These are phyloP conservation scores for Chelon labrosus DNA, from an alignment of 2,797 vertebrate genomes.

Conservation along the genomic window DNA sequence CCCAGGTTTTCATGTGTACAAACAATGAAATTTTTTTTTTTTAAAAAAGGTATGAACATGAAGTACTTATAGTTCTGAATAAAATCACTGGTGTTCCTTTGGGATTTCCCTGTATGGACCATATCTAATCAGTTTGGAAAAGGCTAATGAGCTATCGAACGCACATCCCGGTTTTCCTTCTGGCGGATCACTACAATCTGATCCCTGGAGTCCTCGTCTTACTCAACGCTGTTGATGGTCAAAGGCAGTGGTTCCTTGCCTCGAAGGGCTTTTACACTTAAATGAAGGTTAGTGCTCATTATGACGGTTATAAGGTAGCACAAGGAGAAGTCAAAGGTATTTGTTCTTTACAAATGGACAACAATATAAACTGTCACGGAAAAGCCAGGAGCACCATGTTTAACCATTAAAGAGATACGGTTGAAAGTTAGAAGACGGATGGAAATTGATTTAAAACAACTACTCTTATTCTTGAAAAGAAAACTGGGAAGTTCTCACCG, in stretches of 20 bases:
- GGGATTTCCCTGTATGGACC: constrained; percentile 48
- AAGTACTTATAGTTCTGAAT: constrained; percentile 20
- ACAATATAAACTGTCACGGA: constrained; percentile 15
- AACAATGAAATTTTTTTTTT: too few relatives aligned
- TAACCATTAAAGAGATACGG: constrained; percentile 11
- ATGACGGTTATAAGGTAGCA: constrained; percentile 21
- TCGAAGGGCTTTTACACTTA: constrained; percentile 54
- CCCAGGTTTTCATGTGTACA: constrained; percentile 1
- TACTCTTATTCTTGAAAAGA: neutral
- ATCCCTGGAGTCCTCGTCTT: constrained; percentile 47
- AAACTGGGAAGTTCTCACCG: neutral
- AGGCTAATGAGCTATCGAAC: constrained; percentile 68
- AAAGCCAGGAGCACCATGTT: constrained; percentile 20
- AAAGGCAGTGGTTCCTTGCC: constrained; percentile 55
- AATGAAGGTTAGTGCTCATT: constrained; percentile 50
- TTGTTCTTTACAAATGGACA: neutral
- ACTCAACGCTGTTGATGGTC: constrained; percentile 53
- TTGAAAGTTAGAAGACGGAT: constrained; percentile 17
- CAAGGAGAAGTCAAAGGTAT: neutral
- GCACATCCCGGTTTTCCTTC: constrained; percentile 44
- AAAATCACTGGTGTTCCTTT: constrained; percentile 17
- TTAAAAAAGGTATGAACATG: neutral
- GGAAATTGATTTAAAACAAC: neutral
- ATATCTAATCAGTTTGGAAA: constrained; percentile 68
- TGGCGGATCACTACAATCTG: constrained; percentile 53